phyloP scores from a whole-genome alignment of 30 jellyfish, hydroid and myxozoan genomes.

The Sanderia malayensis region DNA sequence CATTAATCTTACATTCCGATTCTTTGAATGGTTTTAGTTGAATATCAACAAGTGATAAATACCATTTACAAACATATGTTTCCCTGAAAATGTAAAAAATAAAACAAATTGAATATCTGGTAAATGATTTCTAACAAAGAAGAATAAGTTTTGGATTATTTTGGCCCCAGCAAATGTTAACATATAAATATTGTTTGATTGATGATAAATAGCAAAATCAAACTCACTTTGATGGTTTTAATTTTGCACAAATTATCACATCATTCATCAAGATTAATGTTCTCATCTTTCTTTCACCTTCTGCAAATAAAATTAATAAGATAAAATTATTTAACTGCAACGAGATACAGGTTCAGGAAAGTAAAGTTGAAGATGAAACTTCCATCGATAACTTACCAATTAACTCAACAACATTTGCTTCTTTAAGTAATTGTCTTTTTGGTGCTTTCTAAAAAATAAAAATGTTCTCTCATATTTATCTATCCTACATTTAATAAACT shows the following conservation, averaged over 20 bases:
- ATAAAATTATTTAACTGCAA: too few species aligned
- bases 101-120: too few species aligned
- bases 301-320: too few species aligned
- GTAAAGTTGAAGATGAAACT: too few species aligned
- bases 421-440: constrained; percentile 90
- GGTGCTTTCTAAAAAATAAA: constrained; percentile 66
- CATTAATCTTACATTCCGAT: constrained; percentile 84
- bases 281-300: constrained; percentile 89
- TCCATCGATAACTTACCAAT: constrained; percentile 85
- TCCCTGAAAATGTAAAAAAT: constrained; percentile 70
- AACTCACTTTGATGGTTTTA: constrained; percentile 81
- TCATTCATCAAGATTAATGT: constrained; percentile 81
- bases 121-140: too few species aligned
- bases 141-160: too few species aligned
- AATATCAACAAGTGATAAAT: constrained; percentile 78
- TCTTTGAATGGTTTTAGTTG: constrained; percentile 73
- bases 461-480: neutral
- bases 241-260: constrained; percentile 85
- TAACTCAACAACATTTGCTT: constrained; percentile 87
- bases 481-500: too few species aligned
- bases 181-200: too few species aligned
- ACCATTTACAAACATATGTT: constrained; percentile 91
- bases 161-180: too few species aligned
- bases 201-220: too few species aligned
- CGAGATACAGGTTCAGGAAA: too few species aligned